These are phyloP conservation scores for Spheniscus humboldti DNA, from an alignment of 2,797 vertebrate species.

Conservation along the genomic window DNA sequence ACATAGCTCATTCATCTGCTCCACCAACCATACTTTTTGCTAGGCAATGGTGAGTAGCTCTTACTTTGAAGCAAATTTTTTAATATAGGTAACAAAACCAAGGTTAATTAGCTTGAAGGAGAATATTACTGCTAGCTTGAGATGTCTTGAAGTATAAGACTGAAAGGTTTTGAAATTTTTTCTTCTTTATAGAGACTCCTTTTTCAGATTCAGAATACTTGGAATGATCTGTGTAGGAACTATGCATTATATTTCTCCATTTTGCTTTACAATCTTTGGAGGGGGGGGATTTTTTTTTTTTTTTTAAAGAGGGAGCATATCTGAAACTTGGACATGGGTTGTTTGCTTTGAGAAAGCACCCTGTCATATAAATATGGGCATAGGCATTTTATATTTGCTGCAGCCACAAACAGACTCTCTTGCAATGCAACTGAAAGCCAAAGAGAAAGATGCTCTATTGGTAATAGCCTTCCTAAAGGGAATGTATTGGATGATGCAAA, in stretches of 20 bases:
- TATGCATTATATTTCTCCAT: not conserved
- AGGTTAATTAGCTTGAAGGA: not conserved
- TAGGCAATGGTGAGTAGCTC: not conserved
- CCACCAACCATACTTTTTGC: not conserved
- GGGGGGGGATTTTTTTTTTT: fast-evolving
- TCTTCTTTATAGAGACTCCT: not conserved
- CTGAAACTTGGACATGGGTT: not conserved
- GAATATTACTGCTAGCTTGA: not conserved
- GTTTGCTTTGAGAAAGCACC: not conserved
- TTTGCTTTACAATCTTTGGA: not conserved
- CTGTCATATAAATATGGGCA: not conserved
- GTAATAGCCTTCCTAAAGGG: not conserved
- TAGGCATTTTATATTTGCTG: not conserved
- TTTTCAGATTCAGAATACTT: not conserved
- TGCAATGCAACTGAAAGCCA: not conserved
- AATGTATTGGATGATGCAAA: not conserved
- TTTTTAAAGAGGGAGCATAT: not conserved
- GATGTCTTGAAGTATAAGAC: not conserved
- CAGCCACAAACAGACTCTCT: not conserved
- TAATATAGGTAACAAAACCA: not conserved
- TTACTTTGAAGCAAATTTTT: not conserved
- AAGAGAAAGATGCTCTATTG: not conserved
- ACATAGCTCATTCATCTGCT: not conserved
- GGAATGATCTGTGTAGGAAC: not conserved
- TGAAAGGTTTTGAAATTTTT: not conserved